Percentiles rank a stretch among this genome's conserved stretches.
Conservation (phyloP, 1,140 invertebrate genomes). For the Bombus difficillimus region DNA sequence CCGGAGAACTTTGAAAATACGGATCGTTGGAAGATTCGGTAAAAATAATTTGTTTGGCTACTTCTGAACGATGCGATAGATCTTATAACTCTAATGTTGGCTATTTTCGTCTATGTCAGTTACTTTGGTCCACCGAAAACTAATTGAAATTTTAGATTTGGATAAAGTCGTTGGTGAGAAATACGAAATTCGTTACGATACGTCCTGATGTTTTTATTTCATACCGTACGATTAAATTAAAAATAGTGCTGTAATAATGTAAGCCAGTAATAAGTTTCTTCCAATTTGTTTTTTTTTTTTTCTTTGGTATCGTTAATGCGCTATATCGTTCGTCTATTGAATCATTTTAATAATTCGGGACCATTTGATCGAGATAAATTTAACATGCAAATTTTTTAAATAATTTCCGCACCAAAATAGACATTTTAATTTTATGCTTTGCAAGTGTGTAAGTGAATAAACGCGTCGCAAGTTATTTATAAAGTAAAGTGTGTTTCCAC, state of each 20-base stretch:
- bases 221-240: too few relatives aligned
- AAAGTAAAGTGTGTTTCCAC: slow-evolving; percentile 23
- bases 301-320: neutral
- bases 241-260: too few relatives aligned
- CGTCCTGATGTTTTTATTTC: too few relatives aligned
- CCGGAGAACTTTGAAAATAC: neutral
- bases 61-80: neutral
- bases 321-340: neutral
- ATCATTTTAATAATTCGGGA: neutral
- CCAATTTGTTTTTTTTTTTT: neutral
- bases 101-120: neutral
- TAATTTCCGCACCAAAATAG: neutral
- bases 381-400: neutral
- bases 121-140: neutral
- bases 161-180: neutral
- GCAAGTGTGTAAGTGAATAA: slow-evolving; percentile 21
- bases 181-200: neutral
- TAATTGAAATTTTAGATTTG: neutral
- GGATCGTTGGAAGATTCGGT: neutral
- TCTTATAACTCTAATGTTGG: neutral
- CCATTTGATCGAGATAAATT: neutral
- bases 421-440: slow-evolving; percentile 25
- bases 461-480: slow-evolving; percentile 39
- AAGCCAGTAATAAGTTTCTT: too few relatives aligned
- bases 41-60: neutral